Evolutionary conservation across 2,888 invertebrate species (phyloP).

Genomic region (Nemoura dubitans): DNA sequence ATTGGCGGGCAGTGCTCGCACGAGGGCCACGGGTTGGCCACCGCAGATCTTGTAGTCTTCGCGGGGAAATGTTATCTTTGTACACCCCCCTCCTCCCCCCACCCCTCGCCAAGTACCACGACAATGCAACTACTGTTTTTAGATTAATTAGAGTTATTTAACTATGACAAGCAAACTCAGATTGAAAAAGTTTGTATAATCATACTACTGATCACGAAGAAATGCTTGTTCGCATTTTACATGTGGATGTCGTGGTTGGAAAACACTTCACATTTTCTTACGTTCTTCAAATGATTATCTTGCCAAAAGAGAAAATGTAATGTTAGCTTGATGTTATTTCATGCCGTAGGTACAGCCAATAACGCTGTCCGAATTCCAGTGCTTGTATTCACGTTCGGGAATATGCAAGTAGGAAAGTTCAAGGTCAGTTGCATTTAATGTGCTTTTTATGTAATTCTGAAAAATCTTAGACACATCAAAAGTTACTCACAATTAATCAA

Average conservation of each 20-base stretch:
- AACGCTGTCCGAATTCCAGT: too few relatives aligned
- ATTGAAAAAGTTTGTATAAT: slow-evolving; percentile 1
- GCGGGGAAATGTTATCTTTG: not conserved
- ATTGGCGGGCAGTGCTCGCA: too few relatives aligned
- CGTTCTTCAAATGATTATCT: not conserved
- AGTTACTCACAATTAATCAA: not conserved
- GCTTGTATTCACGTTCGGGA: too few relatives aligned
- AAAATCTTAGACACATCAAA: too few relatives aligned
- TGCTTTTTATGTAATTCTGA: too few relatives aligned
- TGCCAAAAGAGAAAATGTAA: not conserved
- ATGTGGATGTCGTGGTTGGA: not conserved
- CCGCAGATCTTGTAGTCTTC: not conserved
- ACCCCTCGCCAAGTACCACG: not conserved
- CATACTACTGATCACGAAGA: not conserved
- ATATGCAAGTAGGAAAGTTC: too few relatives aligned
- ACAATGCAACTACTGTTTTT: not conserved
- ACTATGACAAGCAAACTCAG: not conserved
- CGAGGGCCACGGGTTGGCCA: not conserved
- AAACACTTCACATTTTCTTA: not conserved
- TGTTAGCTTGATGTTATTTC: too few relatives aligned
- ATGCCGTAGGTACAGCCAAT: not conserved
- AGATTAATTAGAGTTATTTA: not conserved
- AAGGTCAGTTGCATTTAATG: too few relatives aligned
- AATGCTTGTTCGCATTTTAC: not conserved
- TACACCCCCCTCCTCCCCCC: not conserved